Evolutionary conservation across 2,797 vertebrate species (phyloP).

Genomic region (Adrianichthys oophorus): DNA sequence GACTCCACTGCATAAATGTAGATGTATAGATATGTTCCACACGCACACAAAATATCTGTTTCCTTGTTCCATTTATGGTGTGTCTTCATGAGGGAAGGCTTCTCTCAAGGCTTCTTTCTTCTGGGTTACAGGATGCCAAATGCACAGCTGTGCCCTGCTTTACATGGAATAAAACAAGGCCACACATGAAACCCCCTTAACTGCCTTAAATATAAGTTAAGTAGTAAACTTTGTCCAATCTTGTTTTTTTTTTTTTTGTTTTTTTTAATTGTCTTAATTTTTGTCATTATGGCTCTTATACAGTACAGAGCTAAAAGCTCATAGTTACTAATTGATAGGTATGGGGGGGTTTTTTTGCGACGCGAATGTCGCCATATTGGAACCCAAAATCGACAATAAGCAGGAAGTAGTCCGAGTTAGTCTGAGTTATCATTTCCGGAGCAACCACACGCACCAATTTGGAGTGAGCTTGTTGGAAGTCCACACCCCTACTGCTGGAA

Average conservation of each 20-base stretch:
- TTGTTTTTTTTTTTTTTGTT: conserved; percentile 12
- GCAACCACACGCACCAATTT: no score
- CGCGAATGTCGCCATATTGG: no score
- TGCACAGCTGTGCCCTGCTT: conserved; percentile 80
- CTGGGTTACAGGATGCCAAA: conserved; percentile 75
- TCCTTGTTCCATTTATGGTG: no score
- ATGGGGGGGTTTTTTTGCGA: not conserved
- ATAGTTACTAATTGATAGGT: conserved; percentile 66
- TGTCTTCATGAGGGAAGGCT: conserved; percentile 1
- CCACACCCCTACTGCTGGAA: no score
- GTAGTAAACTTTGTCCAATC: not conserved
- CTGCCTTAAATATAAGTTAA: not conserved
- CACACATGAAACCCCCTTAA: not conserved
- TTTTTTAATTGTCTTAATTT: conserved; percentile 57
- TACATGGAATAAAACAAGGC: conserved; percentile 71
- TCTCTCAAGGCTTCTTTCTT: conserved; percentile 42
- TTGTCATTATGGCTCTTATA: conserved; percentile 40
- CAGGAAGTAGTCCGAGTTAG: no score
- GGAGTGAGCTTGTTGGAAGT: no score
- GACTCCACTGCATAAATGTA: no score
- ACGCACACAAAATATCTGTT: no score
- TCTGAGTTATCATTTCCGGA: no score
- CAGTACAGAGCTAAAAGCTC: conserved; percentile 48
- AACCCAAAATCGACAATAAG: no score
- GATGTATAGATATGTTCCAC: no score